Percentiles rank a stretch among this genome's conserved stretches.
Evolutionary conservation across 1,140 invertebrate species (phyloP).

Genomic region (Onthophagus taurus): DNA sequence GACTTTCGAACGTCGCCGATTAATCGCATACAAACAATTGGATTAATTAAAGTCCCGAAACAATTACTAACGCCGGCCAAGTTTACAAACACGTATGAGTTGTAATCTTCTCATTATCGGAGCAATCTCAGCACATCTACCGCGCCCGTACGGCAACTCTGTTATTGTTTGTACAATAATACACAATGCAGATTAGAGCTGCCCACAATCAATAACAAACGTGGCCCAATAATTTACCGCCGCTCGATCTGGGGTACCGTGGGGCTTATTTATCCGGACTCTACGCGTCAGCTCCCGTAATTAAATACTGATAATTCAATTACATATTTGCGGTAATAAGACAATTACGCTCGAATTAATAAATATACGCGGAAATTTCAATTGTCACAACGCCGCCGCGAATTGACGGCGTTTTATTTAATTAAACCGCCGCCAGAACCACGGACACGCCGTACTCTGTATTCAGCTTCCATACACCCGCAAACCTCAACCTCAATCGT

Average conservation of each 20-base stretch:
- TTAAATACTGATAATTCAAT: conserved; percentile 7
- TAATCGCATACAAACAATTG: not conserved
- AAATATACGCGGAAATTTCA: too few relatives aligned
- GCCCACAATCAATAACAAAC: conserved; percentile 20
- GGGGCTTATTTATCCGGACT: conserved; percentile 5
- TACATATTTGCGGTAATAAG: conserved; percentile 2
- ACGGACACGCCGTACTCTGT: too few relatives aligned
- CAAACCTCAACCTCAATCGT: too few relatives aligned
- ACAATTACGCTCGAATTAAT: not conserved
- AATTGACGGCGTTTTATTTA: too few relatives aligned
- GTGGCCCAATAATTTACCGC: conserved; percentile 18
- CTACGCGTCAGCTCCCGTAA: not conserved
- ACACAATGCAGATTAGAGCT: conserved; percentile 19
- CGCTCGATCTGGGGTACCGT: conserved; percentile 4
- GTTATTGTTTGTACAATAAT: conserved; percentile 21
- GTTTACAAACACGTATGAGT: conserved; percentile 16
- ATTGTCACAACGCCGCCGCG: too few relatives aligned
- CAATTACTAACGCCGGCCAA: conserved; percentile 5
- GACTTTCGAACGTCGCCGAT: too few relatives aligned
- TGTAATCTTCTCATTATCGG: conserved; percentile 20
- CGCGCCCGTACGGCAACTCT: conserved; percentile 14
- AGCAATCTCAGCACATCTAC: conserved; percentile 17
- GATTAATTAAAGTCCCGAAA: conserved; percentile 3
- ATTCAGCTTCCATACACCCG: too few relatives aligned
- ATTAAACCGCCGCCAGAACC: too few relatives aligned